phyloP scores from a whole-genome alignment of 1,140 invertebrate species.

The Lordiphosa mommai region DNA sequence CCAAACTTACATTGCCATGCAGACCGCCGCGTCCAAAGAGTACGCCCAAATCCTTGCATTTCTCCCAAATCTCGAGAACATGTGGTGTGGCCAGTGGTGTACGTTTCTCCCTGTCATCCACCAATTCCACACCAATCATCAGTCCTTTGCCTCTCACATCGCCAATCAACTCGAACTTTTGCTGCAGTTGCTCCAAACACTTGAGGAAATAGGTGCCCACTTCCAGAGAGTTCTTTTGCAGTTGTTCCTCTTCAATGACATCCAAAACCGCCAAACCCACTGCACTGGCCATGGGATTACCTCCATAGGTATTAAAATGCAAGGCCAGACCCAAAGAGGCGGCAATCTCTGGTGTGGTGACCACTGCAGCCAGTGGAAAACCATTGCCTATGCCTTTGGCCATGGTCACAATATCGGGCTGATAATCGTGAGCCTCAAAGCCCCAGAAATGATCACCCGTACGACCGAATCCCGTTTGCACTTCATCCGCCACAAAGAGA shows the following conservation, averaged over 20 bases:
- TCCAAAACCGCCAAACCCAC: constrained; percentile 94
- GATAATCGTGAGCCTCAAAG: constrained; percentile 91
- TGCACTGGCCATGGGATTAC: constrained; percentile 94
- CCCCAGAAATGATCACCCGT: constrained; percentile 97
- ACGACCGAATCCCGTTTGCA: constrained; percentile 97
- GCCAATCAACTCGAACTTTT: constrained; percentile 88
- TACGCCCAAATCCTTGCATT: constrained; percentile 91
- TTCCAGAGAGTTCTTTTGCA: constrained; percentile 87
- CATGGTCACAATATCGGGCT: constrained; percentile 95
- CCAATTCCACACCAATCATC: constrained; percentile 97
- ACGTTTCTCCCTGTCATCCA: constrained; percentile 85
- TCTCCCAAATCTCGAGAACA: constrained; percentile 89
- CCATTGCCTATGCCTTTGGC: constrained; percentile 94
- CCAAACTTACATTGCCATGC: constrained; percentile 89
- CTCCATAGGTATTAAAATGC: constrained; percentile 96
- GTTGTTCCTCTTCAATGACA: constrained; percentile 94
- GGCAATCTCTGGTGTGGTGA: constrained; percentile 90
- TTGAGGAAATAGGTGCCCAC: constrained; percentile 92
- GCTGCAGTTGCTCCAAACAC: constrained; percentile 86
- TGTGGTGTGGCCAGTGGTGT: constrained; percentile 84
- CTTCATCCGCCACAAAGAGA: constrained; percentile 95
- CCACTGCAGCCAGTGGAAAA: constrained; percentile 95
- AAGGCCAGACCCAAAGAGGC: constrained; percentile 85
- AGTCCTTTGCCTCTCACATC: constrained; percentile 97
- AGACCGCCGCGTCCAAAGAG: constrained; percentile 93